phyloP scores from a whole-genome alignment of 2,888 invertebrate genomes.

The Xestia ashworthii region DNA sequence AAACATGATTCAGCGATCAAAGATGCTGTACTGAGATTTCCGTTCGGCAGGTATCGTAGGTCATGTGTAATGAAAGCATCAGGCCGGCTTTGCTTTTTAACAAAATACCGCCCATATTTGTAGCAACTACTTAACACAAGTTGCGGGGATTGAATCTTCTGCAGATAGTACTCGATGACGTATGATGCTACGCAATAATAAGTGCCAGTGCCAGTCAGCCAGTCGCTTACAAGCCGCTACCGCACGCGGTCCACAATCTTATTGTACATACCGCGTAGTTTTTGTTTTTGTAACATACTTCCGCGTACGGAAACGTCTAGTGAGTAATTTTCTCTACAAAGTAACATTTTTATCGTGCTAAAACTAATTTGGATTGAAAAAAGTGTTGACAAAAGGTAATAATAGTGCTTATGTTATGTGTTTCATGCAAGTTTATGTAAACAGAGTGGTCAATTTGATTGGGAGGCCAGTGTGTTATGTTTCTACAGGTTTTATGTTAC shows the following conservation, averaged over 20 bases:
- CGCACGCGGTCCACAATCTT: conserved; percentile 16
- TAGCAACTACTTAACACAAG: background rate
- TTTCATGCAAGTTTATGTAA: conserved; percentile 51
- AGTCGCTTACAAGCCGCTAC: conserved; percentile 41
- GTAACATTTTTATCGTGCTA: background rate
- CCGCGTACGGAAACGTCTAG: conserved; percentile 40
- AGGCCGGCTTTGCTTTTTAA: background rate
- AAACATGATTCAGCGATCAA: background rate
- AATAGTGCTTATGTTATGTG: conserved; percentile 41
- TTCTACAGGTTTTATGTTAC: conserved; percentile 49
- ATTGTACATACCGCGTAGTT: conserved; percentile 28
- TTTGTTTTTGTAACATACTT: conserved; percentile 29
- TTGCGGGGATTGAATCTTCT: conserved; percentile 35
- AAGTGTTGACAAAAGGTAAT: conserved; percentile 13
- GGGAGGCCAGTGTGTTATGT: conserved; percentile 35
- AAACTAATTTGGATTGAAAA: background rate
- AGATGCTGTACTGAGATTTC: background rate
- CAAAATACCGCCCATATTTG: background rate
- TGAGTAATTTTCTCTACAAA: conserved; percentile 52
- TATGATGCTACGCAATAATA: conserved; percentile 26
- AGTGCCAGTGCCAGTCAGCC: conserved; percentile 17
- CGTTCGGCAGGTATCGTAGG: background rate
- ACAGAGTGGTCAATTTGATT: conserved; percentile 57
- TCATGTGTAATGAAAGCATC: background rate
- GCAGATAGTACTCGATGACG: conserved; percentile 17